Evolutionary conservation across 2,113 vertebrate species (phyloP), one percentile per base, ranked within the genome.

Genomic region (Toxostoma redivivum): DNA sequence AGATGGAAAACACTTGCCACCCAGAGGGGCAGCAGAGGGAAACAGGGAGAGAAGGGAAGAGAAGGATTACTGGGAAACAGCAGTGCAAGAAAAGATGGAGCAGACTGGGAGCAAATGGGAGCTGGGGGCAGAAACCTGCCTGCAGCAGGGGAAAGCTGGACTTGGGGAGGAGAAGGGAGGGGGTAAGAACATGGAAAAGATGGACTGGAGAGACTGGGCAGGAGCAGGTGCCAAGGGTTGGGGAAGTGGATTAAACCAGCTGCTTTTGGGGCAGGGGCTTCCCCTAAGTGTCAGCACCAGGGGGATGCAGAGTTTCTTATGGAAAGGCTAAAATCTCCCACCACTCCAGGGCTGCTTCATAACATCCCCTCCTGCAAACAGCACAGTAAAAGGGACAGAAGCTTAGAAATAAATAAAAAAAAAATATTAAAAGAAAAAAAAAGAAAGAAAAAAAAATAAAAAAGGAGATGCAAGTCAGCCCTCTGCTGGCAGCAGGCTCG

Each of bases 401-500:
- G 90, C 87, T 74, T 56, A 38, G 92, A 96, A 97, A 64, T 42
- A 35, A 86, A 72, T 19, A 31, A 35, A 44, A 79, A 4, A 23
- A 20, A 19, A 25, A 62, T 11, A 12, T 53, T 53, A 4, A 47
- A 94, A 82, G 28, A 20, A 37, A 47, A 77, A 7, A 14, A 14
- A 31, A 12, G n/a, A 27, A 7, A 8, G 11, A 5, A 15, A 31
- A 18, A 5, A 33, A 13, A 28, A 5, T 0, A 15, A 89, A 67
- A 58, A 47, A 12, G 44, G 25, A 97, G 83, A 95, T 88, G 71
- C 70, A 94, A 97, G 97, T 95, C 89, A 88, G 98, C 98, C 98
- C 98, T 98, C 98, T 98, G 94, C 97, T 98, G 98, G 97, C 81
- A 45, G 80, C 74, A 76, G 38, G 1, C 5, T 92, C 8, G 4